These are phyloP conservation scores for Apogon talboti DNA, from an alignment of 2,797 vertebrate species.

Conservation along the genomic window DNA sequence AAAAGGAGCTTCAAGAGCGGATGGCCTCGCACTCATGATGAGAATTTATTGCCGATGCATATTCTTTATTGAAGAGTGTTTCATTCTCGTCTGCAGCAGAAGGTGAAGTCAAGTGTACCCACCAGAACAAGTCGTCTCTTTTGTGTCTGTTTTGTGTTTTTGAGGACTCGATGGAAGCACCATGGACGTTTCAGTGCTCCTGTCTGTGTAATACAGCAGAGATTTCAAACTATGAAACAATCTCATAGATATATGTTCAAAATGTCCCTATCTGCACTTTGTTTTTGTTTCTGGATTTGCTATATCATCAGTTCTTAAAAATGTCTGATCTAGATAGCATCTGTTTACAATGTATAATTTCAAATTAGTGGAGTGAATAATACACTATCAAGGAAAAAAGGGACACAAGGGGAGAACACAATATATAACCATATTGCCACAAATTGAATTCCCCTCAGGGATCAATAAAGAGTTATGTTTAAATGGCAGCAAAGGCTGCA, in stretches of 20 bases:
- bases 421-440: conserved; percentile 28
- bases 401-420: conserved; percentile 11
- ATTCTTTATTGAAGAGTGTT: neutral
- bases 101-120: neutral
- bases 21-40: neutral
- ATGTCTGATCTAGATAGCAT: neutral
- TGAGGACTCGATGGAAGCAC: too few species aligned
- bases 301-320: neutral
- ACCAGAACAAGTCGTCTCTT: neutral
- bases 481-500: conserved; percentile 53
- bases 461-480: conserved; percentile 55
- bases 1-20: neutral
- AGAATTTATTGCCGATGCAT: conserved; percentile 3
- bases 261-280: too few species aligned
- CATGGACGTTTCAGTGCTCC: too few species aligned
- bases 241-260: too few species aligned
- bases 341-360: conserved; percentile 30
- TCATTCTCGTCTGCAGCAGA: neutral
- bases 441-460: conserved; percentile 63
- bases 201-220: too few species aligned
- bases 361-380: conserved; percentile 43
- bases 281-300: too few species aligned
- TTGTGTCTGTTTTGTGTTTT: neutral
- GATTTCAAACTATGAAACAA: too few species aligned
- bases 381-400: conserved; percentile 25